Base-by-base conservation (phyloP, 2,888 invertebrate genomes). In the Hypomecis atomaria region DNA sequence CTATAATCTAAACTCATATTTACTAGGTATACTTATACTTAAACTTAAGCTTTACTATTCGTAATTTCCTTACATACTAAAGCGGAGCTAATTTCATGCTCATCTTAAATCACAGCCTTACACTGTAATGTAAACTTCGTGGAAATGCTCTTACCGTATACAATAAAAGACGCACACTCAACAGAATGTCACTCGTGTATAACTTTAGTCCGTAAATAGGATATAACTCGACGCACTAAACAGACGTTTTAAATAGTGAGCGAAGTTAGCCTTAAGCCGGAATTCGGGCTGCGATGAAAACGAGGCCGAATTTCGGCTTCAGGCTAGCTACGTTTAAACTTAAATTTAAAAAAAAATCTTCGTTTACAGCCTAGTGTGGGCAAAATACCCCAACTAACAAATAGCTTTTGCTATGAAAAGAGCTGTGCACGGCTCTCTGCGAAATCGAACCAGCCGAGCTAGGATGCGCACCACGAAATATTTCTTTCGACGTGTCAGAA, bases 181-280 rank as follows among this genome's bases (percentile, higher is more conserved):
- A 52, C 53, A 63, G 61, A 71, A 66, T 69, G 71, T 67, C 66
- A 66, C 64, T 61, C 65, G 59, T 45, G 64, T 48, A 59, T 66
- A 61, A 66, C 54, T 63, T 62, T 63, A 61, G 64, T 72, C 76
- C 75, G 76, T 77, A 78, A 81, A 83, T 82, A 83, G 83, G 78
- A 78, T 81, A 82, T 79, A 78, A 83, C 77, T 62, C 65, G 65
- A 57, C 66, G 72, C 69, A 74, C 74, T 81, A 84, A 84, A 83
- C 74, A 71, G 77, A 74, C 74, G 73, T 67, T 79, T 76, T 78
- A 78, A 78, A 79, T 78, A 74, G 78, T 78, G 37, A 33, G 11
- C 11, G 40, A 23, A 13, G 79, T 71, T 52, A 4, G 7, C 9
- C 23, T 23, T 1, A 23, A 23, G 23, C 23, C 23, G 3, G 23